phyloP scores from a whole-genome alignment of 1,140 invertebrate genomes.

The Cydia fagiglandana region DNA sequence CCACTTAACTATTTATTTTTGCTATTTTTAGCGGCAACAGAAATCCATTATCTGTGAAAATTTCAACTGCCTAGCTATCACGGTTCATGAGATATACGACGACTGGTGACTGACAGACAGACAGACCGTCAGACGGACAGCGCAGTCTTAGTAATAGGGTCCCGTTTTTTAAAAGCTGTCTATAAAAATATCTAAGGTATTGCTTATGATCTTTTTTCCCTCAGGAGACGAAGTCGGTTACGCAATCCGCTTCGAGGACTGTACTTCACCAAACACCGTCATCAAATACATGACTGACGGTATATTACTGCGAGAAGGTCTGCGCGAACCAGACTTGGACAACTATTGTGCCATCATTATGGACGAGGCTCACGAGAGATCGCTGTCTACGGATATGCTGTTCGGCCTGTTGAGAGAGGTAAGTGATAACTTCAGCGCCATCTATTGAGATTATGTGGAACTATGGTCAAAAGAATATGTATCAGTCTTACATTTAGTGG shows the following conservation, averaged over 20 bases:
- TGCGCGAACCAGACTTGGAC: conserved; percentile 96
- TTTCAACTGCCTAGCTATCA: too few relatives aligned
- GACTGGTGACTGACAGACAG: too few relatives aligned
- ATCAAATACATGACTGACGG: conserved; percentile 99
- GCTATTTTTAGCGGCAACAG: too few relatives aligned
- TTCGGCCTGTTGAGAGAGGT: conserved; percentile 98
- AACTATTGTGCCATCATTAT: conserved; percentile 98
- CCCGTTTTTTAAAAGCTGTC: too few relatives aligned
- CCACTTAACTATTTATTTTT: too few relatives aligned
- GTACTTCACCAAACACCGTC: conserved; percentile 96
- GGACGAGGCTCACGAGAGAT: conserved; percentile 99
- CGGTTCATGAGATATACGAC: too few relatives aligned
- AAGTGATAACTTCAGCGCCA: conserved; percentile 59
- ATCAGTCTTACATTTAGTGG: too few relatives aligned
- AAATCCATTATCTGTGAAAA: too few relatives aligned
- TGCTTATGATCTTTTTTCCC: not conserved
- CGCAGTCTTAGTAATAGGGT: too few relatives aligned
- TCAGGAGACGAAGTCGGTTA: conserved; percentile 96
- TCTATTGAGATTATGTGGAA: not conserved
- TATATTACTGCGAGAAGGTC: conserved; percentile 96
- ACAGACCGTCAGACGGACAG: too few relatives aligned
- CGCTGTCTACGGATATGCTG: conserved; percentile 98
- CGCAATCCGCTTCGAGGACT: conserved; percentile 99
- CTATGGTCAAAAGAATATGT: too few relatives aligned
- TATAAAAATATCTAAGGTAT: too few relatives aligned